Base-by-base conservation (phyloP, 2,113 vertebrate species). In the Nannobrachium achirus region DNA sequence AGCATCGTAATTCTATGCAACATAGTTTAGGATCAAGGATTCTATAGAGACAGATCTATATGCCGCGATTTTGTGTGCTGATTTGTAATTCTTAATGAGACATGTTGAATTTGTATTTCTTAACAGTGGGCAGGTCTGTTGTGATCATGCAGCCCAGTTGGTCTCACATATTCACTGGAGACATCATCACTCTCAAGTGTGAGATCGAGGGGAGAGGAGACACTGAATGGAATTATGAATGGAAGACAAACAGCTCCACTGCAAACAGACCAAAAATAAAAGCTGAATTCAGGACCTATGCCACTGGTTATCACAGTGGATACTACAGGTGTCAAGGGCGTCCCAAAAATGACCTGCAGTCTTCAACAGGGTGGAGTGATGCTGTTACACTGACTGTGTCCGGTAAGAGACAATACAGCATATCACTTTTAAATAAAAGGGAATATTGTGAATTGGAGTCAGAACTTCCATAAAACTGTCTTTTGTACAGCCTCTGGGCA, bases 121-220 rank as follows among this genome's bases (percentile, higher is more conserved):
- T n/a, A 33, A 5, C 25, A 33, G 25, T 33, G 25, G 25, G 25
- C 25, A 33, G 25, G 25, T 5, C 25, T 33, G 25, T 33, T 33
- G 25, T 33, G 25, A 5, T 33, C 25, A 3, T 33, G 25, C 25
- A 33, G 25, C 25, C 25, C 3, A 33, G 3, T 33, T 4, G 25
- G 72, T 2, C 68, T n/a, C 56, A 50, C 10, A 20, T 74, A 3
- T 80, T 68, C 49, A n/a, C 6, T 1, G 67, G 53, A 48, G 68
- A 80, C 57, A 33, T 2, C 6, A 38, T 78, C 45, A 59, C 25
- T 2, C 56, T 83, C 14, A 0, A 7, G 8, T 83, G 73, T 76
- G 51, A 71, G 1, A 56, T 74, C 13, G 6, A 18, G 0, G 55
- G 33, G 8, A 8, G 10, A 2, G 52, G 40, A 10, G 52, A 50